Evolutionary conservation across 2,888 invertebrate genomes (phyloP).

Genomic region (Isoperla grammatica): DNA sequence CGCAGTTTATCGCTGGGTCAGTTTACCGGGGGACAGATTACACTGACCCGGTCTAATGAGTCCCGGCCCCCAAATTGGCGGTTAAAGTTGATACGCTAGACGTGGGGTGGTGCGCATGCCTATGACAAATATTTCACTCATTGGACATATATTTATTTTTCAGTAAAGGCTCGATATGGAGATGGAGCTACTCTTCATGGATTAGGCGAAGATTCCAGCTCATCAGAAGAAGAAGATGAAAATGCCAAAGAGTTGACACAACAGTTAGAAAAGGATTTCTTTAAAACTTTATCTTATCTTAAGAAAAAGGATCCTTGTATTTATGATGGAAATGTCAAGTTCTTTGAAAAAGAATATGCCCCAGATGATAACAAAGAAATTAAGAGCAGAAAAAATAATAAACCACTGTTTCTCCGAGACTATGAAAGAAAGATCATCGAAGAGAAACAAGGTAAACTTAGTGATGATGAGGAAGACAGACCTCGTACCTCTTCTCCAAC

Average conservation of each 20-base stretch:
- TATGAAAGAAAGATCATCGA: slow-evolving; percentile 71
- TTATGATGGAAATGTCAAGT: slow-evolving; percentile 68
- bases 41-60: too few species aligned
- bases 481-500: slow-evolving; percentile 45
- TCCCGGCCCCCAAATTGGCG: too few species aligned
- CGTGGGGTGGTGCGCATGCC: too few species aligned
- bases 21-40: too few species aligned
- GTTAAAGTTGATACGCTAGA: too few species aligned
- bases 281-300: slow-evolving; percentile 75
- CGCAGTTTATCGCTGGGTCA: too few species aligned
- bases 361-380: slow-evolving; percentile 23
- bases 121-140: too few species aligned
- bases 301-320: slow-evolving; percentile 87
- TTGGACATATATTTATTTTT: slow-evolving; percentile 35
- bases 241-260: slow-evolving; percentile 55
- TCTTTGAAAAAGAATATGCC: slow-evolving; percentile 51
- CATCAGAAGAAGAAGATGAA: slow-evolving; percentile 59
- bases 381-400: slow-evolving; percentile 44
- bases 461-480: slow-evolving; percentile 33
- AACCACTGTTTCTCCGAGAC: slow-evolving; percentile 65
- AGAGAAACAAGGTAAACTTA: slow-evolving; percentile 54
- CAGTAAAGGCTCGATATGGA: slow-evolving; percentile 73
- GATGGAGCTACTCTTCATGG: slow-evolving; percentile 48
- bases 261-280: slow-evolving; percentile 77
- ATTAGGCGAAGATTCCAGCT: slow-evolving; percentile 44